These are phyloP conservation scores for Nephrotoma flavescens DNA, from an alignment of 2,888 invertebrate genomes.

Conservation along the genomic window DNA sequence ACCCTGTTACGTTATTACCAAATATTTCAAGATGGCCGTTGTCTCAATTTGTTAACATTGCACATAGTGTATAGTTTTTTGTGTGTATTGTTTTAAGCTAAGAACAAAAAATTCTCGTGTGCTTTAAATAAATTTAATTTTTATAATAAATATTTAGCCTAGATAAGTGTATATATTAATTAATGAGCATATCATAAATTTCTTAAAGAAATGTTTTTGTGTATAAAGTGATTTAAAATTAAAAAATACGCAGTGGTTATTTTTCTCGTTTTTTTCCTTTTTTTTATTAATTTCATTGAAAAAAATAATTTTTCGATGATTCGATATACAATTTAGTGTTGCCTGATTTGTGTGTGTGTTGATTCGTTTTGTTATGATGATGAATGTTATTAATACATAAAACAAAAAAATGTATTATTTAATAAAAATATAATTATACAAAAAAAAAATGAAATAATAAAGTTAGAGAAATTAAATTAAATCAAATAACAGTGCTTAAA, in stretches of 20 bases:
- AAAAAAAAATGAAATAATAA: not conserved
- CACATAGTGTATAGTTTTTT: not conserved
- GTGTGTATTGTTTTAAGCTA: not conserved
- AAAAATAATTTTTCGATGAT: not conserved
- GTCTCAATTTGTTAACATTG: not conserved
- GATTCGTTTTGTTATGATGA: not conserved
- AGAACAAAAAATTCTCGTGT: not conserved
- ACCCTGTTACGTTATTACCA: not conserved
- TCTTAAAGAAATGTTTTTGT: not conserved
- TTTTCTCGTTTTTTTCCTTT: not conserved
- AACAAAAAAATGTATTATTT: not conserved
- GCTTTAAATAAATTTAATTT: not conserved
- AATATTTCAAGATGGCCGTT: not conserved
- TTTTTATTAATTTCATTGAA: not conserved
- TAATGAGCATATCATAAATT: not conserved
- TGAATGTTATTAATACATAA: not conserved
- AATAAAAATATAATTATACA: not conserved
- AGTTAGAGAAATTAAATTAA: not conserved
- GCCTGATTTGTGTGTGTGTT: not conserved
- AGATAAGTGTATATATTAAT: not conserved
- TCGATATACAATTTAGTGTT: not conserved
- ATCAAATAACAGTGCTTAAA: not conserved
- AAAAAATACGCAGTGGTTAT: not conserved
- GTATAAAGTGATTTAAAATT: not conserved
- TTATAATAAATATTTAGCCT: not conserved